A percentile compares a stretch with the other conserved stretches of the same genome.
Conservation (phyloP, 2,113 vertebrate species). For the Nyctereutes procyonoides region DNA sequence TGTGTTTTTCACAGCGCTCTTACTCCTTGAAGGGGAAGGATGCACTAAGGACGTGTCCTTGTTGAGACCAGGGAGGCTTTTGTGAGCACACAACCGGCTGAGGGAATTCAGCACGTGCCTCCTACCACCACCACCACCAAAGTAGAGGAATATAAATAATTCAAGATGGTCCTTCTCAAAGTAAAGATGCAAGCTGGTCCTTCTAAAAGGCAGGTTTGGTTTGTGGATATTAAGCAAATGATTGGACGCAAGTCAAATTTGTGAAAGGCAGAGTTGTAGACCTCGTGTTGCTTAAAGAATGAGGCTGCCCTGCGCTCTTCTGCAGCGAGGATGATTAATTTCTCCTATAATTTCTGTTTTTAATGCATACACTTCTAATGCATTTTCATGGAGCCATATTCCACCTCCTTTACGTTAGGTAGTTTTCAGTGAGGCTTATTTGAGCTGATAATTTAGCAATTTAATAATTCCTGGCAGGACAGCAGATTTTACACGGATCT, state of each 20-base stretch:
- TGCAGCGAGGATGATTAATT: not conserved
- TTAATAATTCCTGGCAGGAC: not conserved
- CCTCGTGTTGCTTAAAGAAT: not conserved
- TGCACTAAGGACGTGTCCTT: not conserved
- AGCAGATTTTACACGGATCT: slow-evolving; percentile 34
- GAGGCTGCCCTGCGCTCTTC: not conserved
- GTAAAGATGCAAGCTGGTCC: not conserved
- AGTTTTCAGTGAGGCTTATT: not conserved
- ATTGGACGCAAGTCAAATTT: not conserved
- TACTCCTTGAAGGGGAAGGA: not conserved
- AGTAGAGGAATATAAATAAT: not conserved
- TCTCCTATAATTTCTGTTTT: slow-evolving; percentile 15
- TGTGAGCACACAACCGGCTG: not conserved
- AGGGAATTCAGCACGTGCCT: not conserved
- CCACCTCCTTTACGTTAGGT: not conserved
- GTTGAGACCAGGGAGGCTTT: not conserved
- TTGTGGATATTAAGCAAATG: slow-evolving; percentile 20
- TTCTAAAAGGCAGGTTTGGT: not conserved
- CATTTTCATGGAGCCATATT: not conserved
- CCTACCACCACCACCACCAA: not conserved
- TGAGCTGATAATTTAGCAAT: not conserved
- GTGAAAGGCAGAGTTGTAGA: slow-evolving; percentile 29
- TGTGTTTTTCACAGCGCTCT: not conserved
- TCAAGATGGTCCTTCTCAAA: not conserved
- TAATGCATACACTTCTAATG: not conserved